phyloP scores from a whole-genome alignment of 2,113 vertebrate species.

The Clarias batrachus region DNA sequence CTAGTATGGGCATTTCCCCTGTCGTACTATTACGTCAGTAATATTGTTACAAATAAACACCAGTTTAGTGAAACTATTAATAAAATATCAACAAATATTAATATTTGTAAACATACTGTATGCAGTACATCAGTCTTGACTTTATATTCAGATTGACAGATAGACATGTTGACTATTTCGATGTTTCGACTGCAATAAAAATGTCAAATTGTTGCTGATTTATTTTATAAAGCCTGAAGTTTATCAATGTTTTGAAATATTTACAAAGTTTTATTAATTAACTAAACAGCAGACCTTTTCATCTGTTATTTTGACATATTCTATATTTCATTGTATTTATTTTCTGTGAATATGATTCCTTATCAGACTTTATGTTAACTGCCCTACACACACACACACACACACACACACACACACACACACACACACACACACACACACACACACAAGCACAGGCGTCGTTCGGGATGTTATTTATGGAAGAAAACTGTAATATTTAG shows the following conservation, averaged over 20 bases:
- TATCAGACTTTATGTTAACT: background rate
- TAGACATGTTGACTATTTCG: background rate
- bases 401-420: background rate
- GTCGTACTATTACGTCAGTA: background rate
- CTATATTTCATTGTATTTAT: background rate
- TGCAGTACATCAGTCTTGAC: background rate
- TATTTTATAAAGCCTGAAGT: background rate
- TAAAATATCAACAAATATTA: background rate
- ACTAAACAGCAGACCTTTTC: background rate
- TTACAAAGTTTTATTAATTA: background rate
- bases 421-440: slow-evolving; percentile 25
- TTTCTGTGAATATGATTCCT: background rate
- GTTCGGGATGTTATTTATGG: slow-evolving; percentile 30
- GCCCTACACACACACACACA: slow-evolving; percentile 34
- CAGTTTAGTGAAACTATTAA: background rate
- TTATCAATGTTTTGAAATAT: too few relatives aligned
- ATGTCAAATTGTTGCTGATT: background rate
- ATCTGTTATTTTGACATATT: background rate
- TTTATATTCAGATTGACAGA: background rate
- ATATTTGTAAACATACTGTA: background rate
- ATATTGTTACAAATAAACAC: background rate
- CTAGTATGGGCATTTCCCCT: background rate
- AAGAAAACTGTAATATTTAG: slow-evolving; percentile 34
- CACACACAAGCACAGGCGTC: slow-evolving; percentile 22
- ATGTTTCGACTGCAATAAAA: background rate